Percentiles rank a stretch among this genome's conserved stretches.
phyloP scores from a whole-genome alignment of 2,113 vertebrate genomes.

The Ceyx cyanopectus region DNA sequence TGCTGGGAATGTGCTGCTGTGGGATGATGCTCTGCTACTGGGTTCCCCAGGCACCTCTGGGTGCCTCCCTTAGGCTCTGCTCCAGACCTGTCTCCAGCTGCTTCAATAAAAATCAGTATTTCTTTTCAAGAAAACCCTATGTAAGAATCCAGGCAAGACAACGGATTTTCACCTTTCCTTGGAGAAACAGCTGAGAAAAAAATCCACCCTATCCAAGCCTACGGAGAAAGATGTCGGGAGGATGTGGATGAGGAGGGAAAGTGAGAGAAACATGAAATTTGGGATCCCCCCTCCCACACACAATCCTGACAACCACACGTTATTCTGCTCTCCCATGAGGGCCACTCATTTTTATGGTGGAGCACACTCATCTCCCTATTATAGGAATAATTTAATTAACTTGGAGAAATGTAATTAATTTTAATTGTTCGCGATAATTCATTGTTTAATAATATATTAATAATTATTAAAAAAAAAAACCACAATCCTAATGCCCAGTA shows the following conservation, averaged over 20 bases:
- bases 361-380: constrained; percentile 31
- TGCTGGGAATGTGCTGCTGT: accelerated
- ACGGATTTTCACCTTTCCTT: background rate
- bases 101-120: accelerated
- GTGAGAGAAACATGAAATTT: accelerated
- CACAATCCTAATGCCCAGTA: constrained; percentile 46
- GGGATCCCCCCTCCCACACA: background rate
- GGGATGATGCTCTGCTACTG: background rate
- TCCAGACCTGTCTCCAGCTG: accelerated
- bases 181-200: background rate
- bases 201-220: accelerated
- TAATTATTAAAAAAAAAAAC: constrained; percentile 49
- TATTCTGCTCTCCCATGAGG: background rate
- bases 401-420: constrained; percentile 81
- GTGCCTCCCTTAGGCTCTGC: accelerated
- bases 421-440: constrained; percentile 79
- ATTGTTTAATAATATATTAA: constrained; percentile 77
- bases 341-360: constrained; percentile 31
- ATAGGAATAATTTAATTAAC: constrained; percentile 79
- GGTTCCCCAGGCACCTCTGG: background rate
- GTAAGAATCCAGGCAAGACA: background rate
- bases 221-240: accelerated
- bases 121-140: background rate
- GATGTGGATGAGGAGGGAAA: accelerated
- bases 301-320: background rate